Conservation (phyloP, 2,113 vertebrate species). For the Leptobrachium ailaonicum region DNA sequence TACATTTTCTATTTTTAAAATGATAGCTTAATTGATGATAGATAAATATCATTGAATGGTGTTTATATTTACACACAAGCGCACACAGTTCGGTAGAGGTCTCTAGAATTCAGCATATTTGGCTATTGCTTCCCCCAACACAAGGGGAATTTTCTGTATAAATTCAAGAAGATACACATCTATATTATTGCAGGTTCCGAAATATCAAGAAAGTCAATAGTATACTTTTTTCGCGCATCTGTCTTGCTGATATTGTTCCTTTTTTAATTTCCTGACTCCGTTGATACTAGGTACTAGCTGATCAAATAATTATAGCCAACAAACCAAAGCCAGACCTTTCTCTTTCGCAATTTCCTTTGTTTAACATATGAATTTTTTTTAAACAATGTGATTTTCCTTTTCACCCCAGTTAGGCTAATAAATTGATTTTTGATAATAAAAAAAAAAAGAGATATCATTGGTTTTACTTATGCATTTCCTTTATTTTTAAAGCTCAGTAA, state of each 20-base stretch:
- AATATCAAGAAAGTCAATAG: constrained; percentile 27
- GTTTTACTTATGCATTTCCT: too few relatives aligned
- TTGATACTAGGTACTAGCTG: constrained; percentile 20
- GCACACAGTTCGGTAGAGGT: too few relatives aligned
- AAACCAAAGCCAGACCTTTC: constrained; percentile 8
- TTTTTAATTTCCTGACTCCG: constrained; percentile 43
- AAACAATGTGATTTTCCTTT: neutral
- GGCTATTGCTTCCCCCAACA: too few relatives aligned
- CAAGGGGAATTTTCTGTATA: too few relatives aligned
- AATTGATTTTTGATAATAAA: constrained; percentile 5
- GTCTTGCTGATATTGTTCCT: constrained; percentile 25
- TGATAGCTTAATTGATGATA: too few relatives aligned
- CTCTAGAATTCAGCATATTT: too few relatives aligned
- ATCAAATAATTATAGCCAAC: constrained; percentile 15
- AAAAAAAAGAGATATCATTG: neutral
- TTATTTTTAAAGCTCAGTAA: constrained; percentile 1
- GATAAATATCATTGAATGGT: neutral
- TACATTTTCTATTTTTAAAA: too few relatives aligned
- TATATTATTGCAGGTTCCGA: constrained; percentile 16
- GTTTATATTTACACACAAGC: neutral
- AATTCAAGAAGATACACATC: constrained; percentile 12
- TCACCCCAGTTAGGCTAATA: constrained; percentile 10
- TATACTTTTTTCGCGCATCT: constrained; percentile 21
- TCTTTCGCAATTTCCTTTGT: constrained; percentile 12
- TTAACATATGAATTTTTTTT: neutral